phyloP scores from a whole-genome alignment of 2,888 invertebrate genomes.

The Didymodactylos carnosus region DNA sequence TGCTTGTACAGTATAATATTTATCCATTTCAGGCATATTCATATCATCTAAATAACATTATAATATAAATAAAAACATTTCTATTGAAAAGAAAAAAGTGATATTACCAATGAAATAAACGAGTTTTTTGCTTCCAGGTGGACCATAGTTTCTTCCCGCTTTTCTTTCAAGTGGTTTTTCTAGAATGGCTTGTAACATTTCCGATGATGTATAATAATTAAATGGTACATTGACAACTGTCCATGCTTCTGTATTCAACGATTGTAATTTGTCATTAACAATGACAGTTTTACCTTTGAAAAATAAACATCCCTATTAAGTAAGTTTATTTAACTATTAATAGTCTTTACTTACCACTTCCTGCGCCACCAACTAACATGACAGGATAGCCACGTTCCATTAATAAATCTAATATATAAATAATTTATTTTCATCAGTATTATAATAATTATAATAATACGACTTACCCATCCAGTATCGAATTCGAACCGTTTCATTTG shows the following conservation, averaged over 20 bases:
- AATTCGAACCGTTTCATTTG: slow-evolving; percentile 71
- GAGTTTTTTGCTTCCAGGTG: slow-evolving; percentile 74
- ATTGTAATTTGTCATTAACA: slow-evolving; percentile 57
- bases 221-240: slow-evolving; percentile 80
- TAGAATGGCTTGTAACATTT: slow-evolving; percentile 50
- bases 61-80: too few species aligned
- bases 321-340: slow-evolving; percentile 9
- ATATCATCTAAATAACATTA: slow-evolving; percentile 55
- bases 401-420: slow-evolving; percentile 52
- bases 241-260: slow-evolving; percentile 50
- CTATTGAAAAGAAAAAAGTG: too few species aligned
- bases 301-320: neutral
- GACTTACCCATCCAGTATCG: slow-evolving; percentile 42
- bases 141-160: slow-evolving; percentile 80
- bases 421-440: neutral
- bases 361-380: slow-evolving; percentile 45
- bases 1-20: slow-evolving; percentile 82
- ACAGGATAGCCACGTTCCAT: slow-evolving; percentile 72
- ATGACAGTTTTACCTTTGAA: slow-evolving; percentile 75
- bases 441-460: neutral
- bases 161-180: slow-evolving; percentile 89
- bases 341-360: slow-evolving; percentile 15
- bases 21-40: slow-evolving; percentile 93
- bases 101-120: slow-evolving; percentile 59
- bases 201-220: slow-evolving; percentile 72